phyloP scores from a whole-genome alignment of 2,797 vertebrate genomes.

The Semotilus atromaculatus region DNA sequence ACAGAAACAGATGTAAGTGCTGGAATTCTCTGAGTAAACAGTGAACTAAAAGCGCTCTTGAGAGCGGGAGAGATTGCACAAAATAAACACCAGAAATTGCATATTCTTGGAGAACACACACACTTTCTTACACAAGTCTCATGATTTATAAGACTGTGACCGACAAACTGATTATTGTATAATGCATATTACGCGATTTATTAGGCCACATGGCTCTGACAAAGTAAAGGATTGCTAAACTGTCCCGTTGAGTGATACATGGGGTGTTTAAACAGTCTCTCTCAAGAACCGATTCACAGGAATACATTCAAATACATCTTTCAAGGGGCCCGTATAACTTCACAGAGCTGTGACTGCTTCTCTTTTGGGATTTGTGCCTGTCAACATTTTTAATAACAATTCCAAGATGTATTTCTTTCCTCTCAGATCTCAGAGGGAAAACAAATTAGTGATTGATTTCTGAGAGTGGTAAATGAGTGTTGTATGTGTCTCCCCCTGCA shows the following conservation, averaged over 20 bases:
- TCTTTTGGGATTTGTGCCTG: slow-evolving; percentile 8
- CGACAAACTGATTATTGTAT: background rate
- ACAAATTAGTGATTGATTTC: background rate
- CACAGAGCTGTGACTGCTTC: background rate
- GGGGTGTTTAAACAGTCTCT: slow-evolving; percentile 20
- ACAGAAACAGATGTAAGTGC: slow-evolving; percentile 34
- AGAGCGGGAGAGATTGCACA: slow-evolving; percentile 16
- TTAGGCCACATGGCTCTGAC: background rate
- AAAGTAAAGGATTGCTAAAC: slow-evolving; percentile 13
- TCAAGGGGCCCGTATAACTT: background rate
- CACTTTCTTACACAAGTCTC: slow-evolving; percentile 5
- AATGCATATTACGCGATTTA: background rate
- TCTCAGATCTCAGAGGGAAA: slow-evolving; percentile 14
- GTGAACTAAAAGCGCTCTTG: background rate
- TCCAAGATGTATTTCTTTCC: background rate
- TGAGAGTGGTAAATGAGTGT: background rate
- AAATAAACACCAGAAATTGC: slow-evolving; percentile 15
- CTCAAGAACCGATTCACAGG: background rate
- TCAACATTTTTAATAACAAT: slow-evolving; percentile 9
- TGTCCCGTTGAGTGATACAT: background rate
- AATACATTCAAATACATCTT: slow-evolving; percentile 11
- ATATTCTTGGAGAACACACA: slow-evolving; percentile 32
- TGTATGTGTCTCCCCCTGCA: slow-evolving; percentile 72
- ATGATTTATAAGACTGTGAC: slow-evolving; percentile 15
- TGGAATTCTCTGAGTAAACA: slow-evolving; percentile 31